Percentiles rank a stretch among this genome's conserved stretches.
Conservation (phyloP, 2,888 invertebrate species). For the Odontomyia ornata region DNA sequence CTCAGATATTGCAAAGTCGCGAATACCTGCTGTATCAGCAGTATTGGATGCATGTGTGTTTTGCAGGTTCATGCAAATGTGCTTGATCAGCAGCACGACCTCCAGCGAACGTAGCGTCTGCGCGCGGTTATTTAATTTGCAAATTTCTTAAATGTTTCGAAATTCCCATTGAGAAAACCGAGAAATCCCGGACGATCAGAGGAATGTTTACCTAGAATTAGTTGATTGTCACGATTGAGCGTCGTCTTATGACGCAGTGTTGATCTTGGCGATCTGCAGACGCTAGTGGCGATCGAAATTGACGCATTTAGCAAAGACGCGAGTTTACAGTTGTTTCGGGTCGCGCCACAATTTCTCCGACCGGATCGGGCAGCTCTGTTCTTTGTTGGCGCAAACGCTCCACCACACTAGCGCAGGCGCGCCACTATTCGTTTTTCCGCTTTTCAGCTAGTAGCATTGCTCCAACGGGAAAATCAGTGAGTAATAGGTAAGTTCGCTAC, state of each 20-base stretch:
- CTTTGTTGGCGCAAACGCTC: slow-evolving; percentile 12
- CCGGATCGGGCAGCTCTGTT: neutral
- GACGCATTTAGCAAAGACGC: slow-evolving; percentile 18
- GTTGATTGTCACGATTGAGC: neutral
- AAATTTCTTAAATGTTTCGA: neutral
- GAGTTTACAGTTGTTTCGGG: neutral
- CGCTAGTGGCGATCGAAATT: slow-evolving; percentile 2
- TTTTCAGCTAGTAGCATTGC: too few relatives aligned
- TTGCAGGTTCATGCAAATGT: neutral
- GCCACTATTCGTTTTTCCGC: neutral
- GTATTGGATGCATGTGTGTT: neutral
- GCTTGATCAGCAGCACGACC: neutral
- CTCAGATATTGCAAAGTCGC: slow-evolving; percentile 8
- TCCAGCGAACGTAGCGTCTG: too few relatives aligned
- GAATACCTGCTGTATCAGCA: neutral
- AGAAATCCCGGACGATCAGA: neutral
- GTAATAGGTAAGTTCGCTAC: too few relatives aligned
- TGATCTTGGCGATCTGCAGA: slow-evolving; percentile 17
- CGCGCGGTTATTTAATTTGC: neutral
- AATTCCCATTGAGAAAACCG: slow-evolving; percentile 5
- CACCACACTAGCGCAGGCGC: slow-evolving; percentile 25
- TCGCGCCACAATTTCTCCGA: neutral
- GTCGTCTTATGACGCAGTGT: slow-evolving; percentile 12
- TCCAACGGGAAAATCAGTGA: too few relatives aligned
- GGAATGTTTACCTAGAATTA: neutral